These are phyloP conservation scores for Gorsachius goisagi DNA, from an alignment of 2,113 vertebrate genomes.

Conservation along the genomic window DNA sequence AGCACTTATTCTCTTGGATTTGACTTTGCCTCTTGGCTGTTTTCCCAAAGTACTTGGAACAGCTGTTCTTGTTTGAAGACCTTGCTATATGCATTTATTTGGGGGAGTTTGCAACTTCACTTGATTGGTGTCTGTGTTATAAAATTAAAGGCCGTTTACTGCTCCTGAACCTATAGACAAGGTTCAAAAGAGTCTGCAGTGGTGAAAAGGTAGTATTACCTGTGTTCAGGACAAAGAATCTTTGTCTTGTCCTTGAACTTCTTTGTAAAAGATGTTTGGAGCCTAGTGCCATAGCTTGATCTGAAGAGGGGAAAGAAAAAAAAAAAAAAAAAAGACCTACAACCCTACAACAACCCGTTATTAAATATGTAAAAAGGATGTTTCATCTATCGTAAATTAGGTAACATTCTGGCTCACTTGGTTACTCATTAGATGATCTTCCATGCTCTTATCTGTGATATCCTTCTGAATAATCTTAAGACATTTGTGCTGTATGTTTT, in stretches of 20 bases:
- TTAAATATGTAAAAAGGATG: not conserved
- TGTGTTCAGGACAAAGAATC: not conserved
- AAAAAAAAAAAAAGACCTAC: too few relatives aligned
- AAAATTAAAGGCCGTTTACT: not conserved
- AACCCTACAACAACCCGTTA: fast-evolving
- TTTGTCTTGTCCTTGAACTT: not conserved
- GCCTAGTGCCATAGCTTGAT: not conserved
- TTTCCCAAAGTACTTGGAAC: not conserved
- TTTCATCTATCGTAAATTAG: not conserved
- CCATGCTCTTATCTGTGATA: not conserved
- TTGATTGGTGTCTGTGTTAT: fast-evolving
- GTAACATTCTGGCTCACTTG: not conserved
- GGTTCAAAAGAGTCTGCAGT: not conserved
- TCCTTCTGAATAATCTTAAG: not conserved
- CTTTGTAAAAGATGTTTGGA: not conserved
- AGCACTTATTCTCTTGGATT: not conserved
- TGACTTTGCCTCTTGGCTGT: not conserved
- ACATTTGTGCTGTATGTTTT: not conserved
- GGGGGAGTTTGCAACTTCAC: not conserved
- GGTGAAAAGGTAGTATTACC: not conserved
- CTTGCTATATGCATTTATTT: not conserved
- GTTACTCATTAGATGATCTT: not conserved
- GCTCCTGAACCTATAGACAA: not conserved
- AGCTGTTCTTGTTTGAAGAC: not conserved
- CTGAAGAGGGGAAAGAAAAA: not conserved